Evolutionary conservation across 2,888 invertebrate genomes (phyloP), one percentile per base, ranked within the genome.

Genomic region (Philereme transversata): DNA sequence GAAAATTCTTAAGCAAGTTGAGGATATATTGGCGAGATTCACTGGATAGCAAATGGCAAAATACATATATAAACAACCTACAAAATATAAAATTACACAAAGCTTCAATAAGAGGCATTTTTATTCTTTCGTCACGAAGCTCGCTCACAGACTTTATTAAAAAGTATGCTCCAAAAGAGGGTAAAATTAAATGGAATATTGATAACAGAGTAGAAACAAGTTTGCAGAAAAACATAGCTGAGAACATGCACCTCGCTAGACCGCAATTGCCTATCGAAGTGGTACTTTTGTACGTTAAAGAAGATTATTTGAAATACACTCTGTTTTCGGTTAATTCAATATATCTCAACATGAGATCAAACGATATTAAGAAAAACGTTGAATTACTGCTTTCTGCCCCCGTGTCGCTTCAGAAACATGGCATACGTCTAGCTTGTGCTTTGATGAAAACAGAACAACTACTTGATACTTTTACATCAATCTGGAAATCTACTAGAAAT

Each of bases 391-490:
- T 84, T 6, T 72, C 82, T 68, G 69, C 79, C 3, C 83, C 80
- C 10, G 84, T 86, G 0, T 86, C 87, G 7, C 53, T 87, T 40
- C 87, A 86, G 69, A 87, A 87, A 67, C 84, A 84, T 66, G 83
- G 81, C 0, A 81, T 87, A 49, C 78, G 84, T 41, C 60, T 83
- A 33, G 82, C 81, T 22, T 82, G 80, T 57, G 60, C 35, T 9
- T 83, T 79, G 64, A 64, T 84, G 7, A 69, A 76, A 48, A 61
- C 69, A 3, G 68, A 76, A n/a, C 75, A 77, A 43, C 54, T 83
- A 9, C 72, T 73, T 65, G 63, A 74, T 57, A 61, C 78, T 48
- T 79, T 84, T 53, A 62, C 69, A 6, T 65, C 74, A 52, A 69
- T 78, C 38, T 86, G 86, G 84, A 77, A 76, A 49, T 62, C 68